phyloP scores from a whole-genome alignment of 1,140 invertebrate species.

The Heliconius hermathena region DNA sequence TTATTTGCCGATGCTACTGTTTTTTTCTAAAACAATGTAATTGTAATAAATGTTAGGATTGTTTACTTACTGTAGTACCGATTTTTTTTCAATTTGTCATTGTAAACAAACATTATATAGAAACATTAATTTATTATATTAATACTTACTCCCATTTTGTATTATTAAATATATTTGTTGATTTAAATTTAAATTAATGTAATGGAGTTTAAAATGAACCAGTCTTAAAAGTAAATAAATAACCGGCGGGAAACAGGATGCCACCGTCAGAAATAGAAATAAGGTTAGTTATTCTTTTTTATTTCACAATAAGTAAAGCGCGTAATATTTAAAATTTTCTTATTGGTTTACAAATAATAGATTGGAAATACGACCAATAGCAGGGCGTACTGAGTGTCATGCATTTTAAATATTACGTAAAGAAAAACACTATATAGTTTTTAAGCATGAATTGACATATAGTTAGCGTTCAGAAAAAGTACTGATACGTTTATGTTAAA shows the following conservation, averaged over 20 bases:
- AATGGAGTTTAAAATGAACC: background rate
- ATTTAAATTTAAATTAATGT: background rate
- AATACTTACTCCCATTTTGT: conserved; percentile 55
- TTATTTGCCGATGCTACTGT: conserved; percentile 55
- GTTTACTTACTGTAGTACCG: background rate
- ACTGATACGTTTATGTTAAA: background rate
- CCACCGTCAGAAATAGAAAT: background rate
- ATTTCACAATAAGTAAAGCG: background rate
- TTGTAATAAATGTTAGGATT: background rate
- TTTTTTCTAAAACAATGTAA: conserved; percentile 59
- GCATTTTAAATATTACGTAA: background rate
- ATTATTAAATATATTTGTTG: background rate
- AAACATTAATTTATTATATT: background rate
- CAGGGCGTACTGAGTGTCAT: background rate
- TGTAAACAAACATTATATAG: background rate
- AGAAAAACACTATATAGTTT: background rate
- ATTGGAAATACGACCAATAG: background rate
- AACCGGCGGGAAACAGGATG: conserved; percentile 35
- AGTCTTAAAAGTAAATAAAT: conserved; percentile 17
- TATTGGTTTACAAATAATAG: background rate
- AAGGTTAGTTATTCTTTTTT: background rate
- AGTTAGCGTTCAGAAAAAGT: background rate
- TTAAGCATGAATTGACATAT: background rate
- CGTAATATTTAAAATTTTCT: background rate
- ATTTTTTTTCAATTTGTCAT: background rate